Conservation (phyloP, 2,888 invertebrate genomes). For the Pemphredon lugubris region DNA sequence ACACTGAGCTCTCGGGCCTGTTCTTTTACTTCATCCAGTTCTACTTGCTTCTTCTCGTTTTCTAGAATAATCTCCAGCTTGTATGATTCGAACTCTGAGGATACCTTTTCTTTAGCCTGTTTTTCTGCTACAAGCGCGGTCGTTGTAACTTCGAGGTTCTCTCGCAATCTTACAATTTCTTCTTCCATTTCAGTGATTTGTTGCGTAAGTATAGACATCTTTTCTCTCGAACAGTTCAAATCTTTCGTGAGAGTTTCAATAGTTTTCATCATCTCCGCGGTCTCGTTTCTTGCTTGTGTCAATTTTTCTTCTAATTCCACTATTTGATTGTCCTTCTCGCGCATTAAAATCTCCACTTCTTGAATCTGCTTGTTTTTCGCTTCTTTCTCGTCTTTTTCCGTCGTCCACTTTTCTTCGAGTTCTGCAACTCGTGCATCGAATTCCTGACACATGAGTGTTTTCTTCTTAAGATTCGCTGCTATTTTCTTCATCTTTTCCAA, state of each 20-base stretch:
- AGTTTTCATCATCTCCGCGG: conserved; percentile 35
- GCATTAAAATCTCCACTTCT: conserved; percentile 58
- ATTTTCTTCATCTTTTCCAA: conserved; percentile 90
- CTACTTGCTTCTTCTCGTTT: conserved; percentile 63
- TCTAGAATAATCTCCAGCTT: conserved; percentile 39
- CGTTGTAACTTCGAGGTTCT: conserved; percentile 20
- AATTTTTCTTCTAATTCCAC: conserved; percentile 68
- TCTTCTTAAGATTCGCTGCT: conserved; percentile 89
- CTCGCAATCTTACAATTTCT: conserved; percentile 57
- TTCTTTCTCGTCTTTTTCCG: conserved; percentile 75
- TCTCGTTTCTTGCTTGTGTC: conserved; percentile 42
- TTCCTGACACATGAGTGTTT: conserved; percentile 85
- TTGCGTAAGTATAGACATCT: conserved; percentile 50
- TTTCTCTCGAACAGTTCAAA: conserved; percentile 54
- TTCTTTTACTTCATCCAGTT: conserved; percentile 75
- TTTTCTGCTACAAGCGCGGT: conserved; percentile 42
- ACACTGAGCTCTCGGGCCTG: conserved; percentile 77
- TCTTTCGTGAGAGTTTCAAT: conserved; percentile 55
- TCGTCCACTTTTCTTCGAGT: conserved; percentile 67
- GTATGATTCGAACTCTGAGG: conserved; percentile 56
- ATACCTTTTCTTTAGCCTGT: conserved; percentile 42
- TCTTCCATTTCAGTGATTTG: conserved; percentile 62
- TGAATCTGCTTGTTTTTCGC: conserved; percentile 68
- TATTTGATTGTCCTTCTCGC: conserved; percentile 71
- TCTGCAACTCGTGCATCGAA: conserved; percentile 82